Base-by-base conservation (phyloP, 1,140 invertebrate genomes). In the Brachionus angularis region DNA sequence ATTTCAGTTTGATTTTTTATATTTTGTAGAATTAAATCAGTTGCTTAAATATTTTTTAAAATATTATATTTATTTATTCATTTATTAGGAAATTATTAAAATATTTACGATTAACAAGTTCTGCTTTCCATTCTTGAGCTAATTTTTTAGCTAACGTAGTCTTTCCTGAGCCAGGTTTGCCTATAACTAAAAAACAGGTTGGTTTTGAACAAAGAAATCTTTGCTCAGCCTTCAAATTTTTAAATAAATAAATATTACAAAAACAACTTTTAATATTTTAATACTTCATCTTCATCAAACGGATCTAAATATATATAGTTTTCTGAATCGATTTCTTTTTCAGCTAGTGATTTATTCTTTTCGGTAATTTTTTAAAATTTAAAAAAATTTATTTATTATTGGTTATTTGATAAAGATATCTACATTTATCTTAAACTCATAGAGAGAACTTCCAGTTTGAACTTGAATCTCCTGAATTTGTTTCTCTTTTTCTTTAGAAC, bases 101-200 rank as follows among this genome's bases (percentile, higher is more conserved):
- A 36, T 23, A 75, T 78, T 77, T 78, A 82, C 80, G 74, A 74
- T 79, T 80, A n/a, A 82, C 76, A 8, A 80, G 64, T 74, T 79
- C 75, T 76, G 79, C 80, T 71, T 78, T 78, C 79, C 80, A 81
- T 72, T 81, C 78, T 71, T 75, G 50, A 5, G 80, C 79, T 36
- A 82, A 74, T 70, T 77, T 75, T 73, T 76, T 76, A 5, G 77
- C 79, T 42, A 82, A 67, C n/a, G 75, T 75, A 50, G 79, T 80
- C 64, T 79, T 81, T 34, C 80, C 80, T 55, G 76, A 73, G 4
- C 80, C 80, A 42, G 80, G 80, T 75, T 82, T 82, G 12, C 80
- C 80, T 49, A 82, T 64, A 10, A 82, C 72, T 27, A 82, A 72
- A 71, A 82, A 81, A 72, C 80, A 82, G 69, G 79, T 79, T 73